These are phyloP conservation scores for Chironomus riparius DNA, from an alignment of 2,888 invertebrate genomes.

Conservation along the genomic window DNA sequence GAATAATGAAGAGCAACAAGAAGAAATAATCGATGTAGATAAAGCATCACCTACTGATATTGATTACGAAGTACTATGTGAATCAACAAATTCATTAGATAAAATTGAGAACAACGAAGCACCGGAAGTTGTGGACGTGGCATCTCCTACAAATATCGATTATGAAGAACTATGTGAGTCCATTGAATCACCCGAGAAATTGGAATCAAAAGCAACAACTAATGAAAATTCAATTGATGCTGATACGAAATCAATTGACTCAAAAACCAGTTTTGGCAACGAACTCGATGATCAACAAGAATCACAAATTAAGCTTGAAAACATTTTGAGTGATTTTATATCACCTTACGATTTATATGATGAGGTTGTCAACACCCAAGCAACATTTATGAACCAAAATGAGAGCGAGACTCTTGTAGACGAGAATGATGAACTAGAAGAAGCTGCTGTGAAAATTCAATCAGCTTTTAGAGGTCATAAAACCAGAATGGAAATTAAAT, in stretches of 20 bases:
- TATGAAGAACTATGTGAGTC: neutral
- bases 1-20: conserved; percentile 14
- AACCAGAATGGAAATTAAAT: neutral
- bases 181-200: neutral
- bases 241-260: neutral
- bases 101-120: neutral
- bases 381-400: neutral
- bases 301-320: neutral
- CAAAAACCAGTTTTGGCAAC: neutral
- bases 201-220: neutral
- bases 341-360: neutral
- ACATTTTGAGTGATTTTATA: neutral
- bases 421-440: neutral
- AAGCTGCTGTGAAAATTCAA: neutral
- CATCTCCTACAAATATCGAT: neutral
- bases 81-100: neutral
- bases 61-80: neutral
- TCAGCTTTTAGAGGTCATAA: neutral
- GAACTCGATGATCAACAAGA: neutral
- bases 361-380: neutral
- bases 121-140: neutral
- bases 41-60: neutral
- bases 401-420: too few relatives aligned
- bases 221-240: neutral
- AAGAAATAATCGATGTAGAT: neutral